phyloP scores from a whole-genome alignment of 2,113 vertebrate genomes.

The Rissa tridactyla region DNA sequence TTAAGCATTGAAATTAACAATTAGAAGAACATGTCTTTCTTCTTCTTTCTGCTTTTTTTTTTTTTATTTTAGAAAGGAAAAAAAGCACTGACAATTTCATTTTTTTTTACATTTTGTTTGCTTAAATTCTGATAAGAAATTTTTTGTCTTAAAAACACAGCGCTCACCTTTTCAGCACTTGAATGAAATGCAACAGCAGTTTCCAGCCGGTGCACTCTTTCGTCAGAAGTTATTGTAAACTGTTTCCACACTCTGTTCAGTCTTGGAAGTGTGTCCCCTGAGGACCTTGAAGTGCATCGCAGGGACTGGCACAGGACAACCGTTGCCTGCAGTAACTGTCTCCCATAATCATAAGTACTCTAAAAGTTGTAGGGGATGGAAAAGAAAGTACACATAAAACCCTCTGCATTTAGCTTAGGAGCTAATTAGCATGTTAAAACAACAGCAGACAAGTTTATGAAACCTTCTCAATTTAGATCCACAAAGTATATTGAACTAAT shows the following conservation, averaged over 20 bases:
- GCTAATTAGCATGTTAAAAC: neutral
- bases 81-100: neutral
- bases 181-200: conserved; percentile 89
- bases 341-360: conserved; percentile 97
- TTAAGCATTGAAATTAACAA: neutral
- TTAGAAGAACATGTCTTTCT: neutral
- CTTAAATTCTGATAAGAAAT: neutral
- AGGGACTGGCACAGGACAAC: conserved; percentile 96
- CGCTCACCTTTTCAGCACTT: conserved; percentile 86
- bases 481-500: neutral
- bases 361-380: conserved; percentile 41
- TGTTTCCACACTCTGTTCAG: conserved; percentile 98
- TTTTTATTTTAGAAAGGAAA: neutral
- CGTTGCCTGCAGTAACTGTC: conserved; percentile 95
- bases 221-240: conserved; percentile 91
- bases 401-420: neutral
- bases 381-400: neutral
- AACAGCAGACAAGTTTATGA: neutral
- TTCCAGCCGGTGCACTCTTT: conserved; percentile 89
- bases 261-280: conserved; percentile 92
- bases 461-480: neutral
- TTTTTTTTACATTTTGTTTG: neutral
- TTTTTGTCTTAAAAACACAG: neutral
- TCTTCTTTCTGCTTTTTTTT: neutral
- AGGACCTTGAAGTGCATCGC: conserved; percentile 92